Evolutionary conservation across 2,888 invertebrate species (phyloP), one percentile per base, ranked within the genome.

Genomic region (Allacma fusca): DNA sequence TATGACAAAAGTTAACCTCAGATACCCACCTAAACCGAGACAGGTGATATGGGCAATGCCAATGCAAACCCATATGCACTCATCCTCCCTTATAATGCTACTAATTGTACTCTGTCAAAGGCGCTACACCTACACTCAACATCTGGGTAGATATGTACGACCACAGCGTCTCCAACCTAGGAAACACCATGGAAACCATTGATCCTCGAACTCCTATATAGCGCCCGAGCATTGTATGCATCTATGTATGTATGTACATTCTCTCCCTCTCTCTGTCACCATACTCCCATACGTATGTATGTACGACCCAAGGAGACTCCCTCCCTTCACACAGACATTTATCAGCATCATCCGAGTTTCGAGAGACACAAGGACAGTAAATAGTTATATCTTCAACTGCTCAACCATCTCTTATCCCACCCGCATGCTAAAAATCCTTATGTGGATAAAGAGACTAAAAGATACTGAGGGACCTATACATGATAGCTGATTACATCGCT

Each of bases 101-200:
- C 24, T 62, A 12, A 23, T 23, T 62, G 23, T 26, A 23, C 62
- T 62, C 24, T 16, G 9, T 62, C 62, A 50, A 44, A 70, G 70
- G 44, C 44, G 44, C 70, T 50, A 50, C 70, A 70, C 70, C 44
- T 70, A 70, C 26, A 62, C 62, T 62, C 70, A 9, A 19, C 70
- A 26, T 70, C 70, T 34, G 23, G 62, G 68, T 23, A n/a, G n/a
- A n/a, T n/a, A 69, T 29, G 68, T 40, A 29, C 43, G 43, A 69
- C 68, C 23, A 16, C 62, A 69, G 23, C 68, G 34, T 69, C 40
- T 40, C 34, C 23, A 69, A 69, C 40, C 13, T 69, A 43, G 29
- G n/a, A 43, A 59, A 57, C 26, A 59, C 59, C 72, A 72, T 59
- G 59, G 72, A 72, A 72, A 72, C 59, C 72, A 72, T 72, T 72